A percentile compares a stretch with the other conserved stretches of the same genome.
phyloP scores from a whole-genome alignment of 2,113 vertebrate genomes.

The Antennarius striatus region DNA sequence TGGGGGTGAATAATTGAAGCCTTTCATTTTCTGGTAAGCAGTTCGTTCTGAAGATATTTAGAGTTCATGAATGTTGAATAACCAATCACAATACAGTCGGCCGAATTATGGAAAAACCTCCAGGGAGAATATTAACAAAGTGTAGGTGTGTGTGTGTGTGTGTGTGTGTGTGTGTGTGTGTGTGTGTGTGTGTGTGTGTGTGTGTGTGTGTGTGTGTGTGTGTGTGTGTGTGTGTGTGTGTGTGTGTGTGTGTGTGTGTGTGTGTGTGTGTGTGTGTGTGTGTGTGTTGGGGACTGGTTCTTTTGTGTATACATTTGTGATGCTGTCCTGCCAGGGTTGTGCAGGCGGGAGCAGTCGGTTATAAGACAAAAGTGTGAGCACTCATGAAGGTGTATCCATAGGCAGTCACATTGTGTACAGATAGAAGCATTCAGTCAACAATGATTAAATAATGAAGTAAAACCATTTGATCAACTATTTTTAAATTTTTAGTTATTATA shows the following conservation, averaged over 20 bases:
- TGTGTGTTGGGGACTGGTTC: slow-evolving; percentile 19
- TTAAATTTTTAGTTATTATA: no score
- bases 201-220: slow-evolving; percentile 43
- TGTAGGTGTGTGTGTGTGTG: slow-evolving; percentile 66
- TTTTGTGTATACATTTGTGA: slow-evolving; percentile 43
- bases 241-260: slow-evolving; percentile 45
- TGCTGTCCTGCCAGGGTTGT: slow-evolving; percentile 27
- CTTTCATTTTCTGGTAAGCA: slow-evolving; percentile 99
- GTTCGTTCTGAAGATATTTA: slow-evolving; percentile 97
- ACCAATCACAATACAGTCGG: slow-evolving; percentile 99
- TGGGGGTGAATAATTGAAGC: slow-evolving; percentile 97
- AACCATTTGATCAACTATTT: neutral
- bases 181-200: slow-evolving; percentile 50
- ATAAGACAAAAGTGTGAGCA: neutral
- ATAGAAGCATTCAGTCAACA: neutral
- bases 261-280: slow-evolving; percentile 51
- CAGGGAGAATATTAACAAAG: slow-evolving; percentile 97
- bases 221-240: slow-evolving; percentile 57
- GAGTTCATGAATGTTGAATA: slow-evolving; percentile 99
- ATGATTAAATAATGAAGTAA: neutral
- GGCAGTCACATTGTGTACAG: no score
- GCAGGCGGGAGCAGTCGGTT: slow-evolving; percentile 5
- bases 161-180: slow-evolving; percentile 48
- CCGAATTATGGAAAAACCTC: slow-evolving; percentile 98
- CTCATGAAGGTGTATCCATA: neutral